phyloP scores from a whole-genome alignment of 2,113 vertebrate species.

The Polyodon spathula region DNA sequence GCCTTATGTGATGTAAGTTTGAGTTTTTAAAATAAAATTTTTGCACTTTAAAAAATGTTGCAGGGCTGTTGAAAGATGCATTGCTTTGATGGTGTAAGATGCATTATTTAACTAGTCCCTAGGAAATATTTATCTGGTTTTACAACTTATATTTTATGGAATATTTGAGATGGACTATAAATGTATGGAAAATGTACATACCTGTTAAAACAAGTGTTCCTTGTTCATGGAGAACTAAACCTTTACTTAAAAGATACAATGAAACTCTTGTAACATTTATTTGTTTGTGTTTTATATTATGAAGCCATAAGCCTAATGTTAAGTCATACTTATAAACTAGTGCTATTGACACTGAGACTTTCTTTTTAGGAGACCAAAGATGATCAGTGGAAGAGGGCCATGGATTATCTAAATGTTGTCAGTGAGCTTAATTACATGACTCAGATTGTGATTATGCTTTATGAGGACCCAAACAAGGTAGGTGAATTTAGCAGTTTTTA shows the following conservation, averaged over 20 bases:
- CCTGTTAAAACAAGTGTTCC: too few species aligned
- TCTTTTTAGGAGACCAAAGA: slow-evolving; percentile 69
- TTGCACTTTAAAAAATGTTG: neutral
- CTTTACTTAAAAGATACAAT: too few species aligned
- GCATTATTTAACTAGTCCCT: too few species aligned
- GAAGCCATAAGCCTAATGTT: too few species aligned
- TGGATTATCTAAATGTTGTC: slow-evolving; percentile 81
- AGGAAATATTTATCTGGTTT: too few species aligned
- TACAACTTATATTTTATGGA: too few species aligned
- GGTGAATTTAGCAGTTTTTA: neutral
- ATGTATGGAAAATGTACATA: too few species aligned
- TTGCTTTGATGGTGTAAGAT: neutral
- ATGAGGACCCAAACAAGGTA: slow-evolving; percentile 88
- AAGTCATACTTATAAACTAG: too few species aligned
- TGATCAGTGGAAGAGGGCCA: slow-evolving; percentile 82
- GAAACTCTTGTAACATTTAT: too few species aligned
- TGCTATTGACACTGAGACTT: neutral
- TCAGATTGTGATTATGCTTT: slow-evolving; percentile 87
- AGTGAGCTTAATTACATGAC: slow-evolving; percentile 90
- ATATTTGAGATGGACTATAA: too few species aligned
- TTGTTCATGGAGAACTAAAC: too few species aligned
- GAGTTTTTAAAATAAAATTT: neutral
- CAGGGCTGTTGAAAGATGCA: neutral
- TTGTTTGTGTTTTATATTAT: too few species aligned
- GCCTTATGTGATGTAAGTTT: slow-evolving; percentile 77